Conservation (phyloP, 1,140 invertebrate species). For the Rhynchophorus ferrugineus region DNA sequence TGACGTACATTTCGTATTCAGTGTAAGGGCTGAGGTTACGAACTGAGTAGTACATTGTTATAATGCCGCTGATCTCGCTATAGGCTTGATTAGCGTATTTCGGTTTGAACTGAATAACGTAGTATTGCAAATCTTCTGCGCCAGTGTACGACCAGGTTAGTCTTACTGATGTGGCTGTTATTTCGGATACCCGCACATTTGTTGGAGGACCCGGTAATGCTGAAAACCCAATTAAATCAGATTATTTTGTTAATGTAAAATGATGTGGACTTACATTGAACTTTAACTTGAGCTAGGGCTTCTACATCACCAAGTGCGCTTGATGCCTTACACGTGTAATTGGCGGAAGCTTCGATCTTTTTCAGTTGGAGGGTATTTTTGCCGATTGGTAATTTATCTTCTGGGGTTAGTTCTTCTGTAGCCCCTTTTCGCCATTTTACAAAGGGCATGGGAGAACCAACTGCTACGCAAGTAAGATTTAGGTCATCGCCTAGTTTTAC, state of each 20-base stretch:
- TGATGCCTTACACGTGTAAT: conserved; percentile 95
- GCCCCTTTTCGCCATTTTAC: conserved; percentile 91
- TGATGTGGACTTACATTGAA: conserved; percentile 73
- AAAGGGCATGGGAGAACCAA: conserved; percentile 94
- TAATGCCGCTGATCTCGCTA: conserved; percentile 86
- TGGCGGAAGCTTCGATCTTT: conserved; percentile 85
- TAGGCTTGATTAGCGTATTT: conserved; percentile 76
- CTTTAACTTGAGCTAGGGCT: conserved; percentile 77
- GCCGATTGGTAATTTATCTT: conserved; percentile 77
- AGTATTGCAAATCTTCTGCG: conserved; percentile 80
- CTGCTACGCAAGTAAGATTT: conserved; percentile 92
- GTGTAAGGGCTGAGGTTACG: conserved; percentile 86
- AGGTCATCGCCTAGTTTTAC: conserved; percentile 84
- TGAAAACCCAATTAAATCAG: conserved; percentile 38
- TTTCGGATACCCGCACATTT: conserved; percentile 81
- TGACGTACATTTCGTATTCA: conserved; percentile 93
- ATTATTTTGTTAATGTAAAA: background rate
- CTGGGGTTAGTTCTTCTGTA: conserved; percentile 71
- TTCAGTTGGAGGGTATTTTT: conserved; percentile 78
- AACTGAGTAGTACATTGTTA: conserved; percentile 86
- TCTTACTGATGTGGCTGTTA: conserved; percentile 85
- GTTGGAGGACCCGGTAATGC: conserved; percentile 83
- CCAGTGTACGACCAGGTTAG: conserved; percentile 85
- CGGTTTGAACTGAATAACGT: conserved; percentile 92
- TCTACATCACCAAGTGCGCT: conserved; percentile 90